These are phyloP conservation scores for Idaea straminata DNA, from an alignment of 2,888 invertebrate species.

Conservation along the genomic window DNA sequence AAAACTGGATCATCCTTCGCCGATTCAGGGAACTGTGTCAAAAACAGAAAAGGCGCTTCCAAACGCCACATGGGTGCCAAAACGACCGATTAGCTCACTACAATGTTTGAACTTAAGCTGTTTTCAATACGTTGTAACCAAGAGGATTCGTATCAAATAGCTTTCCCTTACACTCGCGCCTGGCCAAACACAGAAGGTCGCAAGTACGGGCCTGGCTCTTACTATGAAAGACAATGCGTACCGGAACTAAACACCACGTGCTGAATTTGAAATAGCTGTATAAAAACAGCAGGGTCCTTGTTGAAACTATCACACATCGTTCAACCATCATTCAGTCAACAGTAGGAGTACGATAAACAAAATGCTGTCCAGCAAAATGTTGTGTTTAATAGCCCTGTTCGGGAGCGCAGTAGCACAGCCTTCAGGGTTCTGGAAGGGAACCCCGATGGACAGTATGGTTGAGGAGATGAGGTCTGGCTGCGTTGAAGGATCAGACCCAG, in stretches of 20 bases:
- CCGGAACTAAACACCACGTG: conserved; percentile 71
- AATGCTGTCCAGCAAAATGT: conserved; percentile 73
- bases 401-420: conserved; percentile 82
- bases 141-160: conserved; percentile 75
- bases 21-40: conserved; percentile 76
- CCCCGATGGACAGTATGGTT: conserved; percentile 85
- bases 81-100: conserved; percentile 46
- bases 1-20: conserved; percentile 58
- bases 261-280: conserved; percentile 80
- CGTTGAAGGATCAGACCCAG: conserved; percentile 86
- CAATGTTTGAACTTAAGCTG: conserved; percentile 52
- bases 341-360: conserved; percentile 53
- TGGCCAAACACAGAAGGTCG: conserved; percentile 56
- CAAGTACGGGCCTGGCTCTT: conserved; percentile 54
- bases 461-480: conserved; percentile 89
- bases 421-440: conserved; percentile 85
- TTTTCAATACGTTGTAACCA: conserved; percentile 43
- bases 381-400: conserved; percentile 73
- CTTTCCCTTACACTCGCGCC: conserved; percentile 73
- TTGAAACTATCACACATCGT: conserved; percentile 73
- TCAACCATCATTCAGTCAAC: conserved; percentile 67
- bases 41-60: conserved; percentile 73
- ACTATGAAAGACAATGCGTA: conserved; percentile 68
- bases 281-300: conserved; percentile 74
- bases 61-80: conserved; percentile 39